Evolutionary conservation across 2,797 vertebrate genomes (phyloP).

Genomic region (Neostethus bicornis): DNA sequence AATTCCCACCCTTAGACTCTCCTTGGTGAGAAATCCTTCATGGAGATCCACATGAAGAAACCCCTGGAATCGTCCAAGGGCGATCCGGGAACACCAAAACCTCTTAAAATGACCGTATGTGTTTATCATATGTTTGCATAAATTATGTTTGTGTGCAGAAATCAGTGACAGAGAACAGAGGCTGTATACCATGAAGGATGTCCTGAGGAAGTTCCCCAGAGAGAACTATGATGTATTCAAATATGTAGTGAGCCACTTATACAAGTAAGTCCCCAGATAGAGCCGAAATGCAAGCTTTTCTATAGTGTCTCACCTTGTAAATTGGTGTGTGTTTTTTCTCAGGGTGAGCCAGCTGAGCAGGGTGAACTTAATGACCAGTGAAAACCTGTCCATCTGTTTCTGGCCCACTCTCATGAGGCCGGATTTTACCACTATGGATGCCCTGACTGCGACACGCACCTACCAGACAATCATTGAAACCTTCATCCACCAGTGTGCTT

Average conservation of each 20-base stretch:
- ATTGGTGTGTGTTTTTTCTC: conserved; percentile 28
- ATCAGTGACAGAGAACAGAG: conserved; percentile 94
- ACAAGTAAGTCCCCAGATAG: conserved; percentile 82
- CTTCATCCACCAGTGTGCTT: conserved; percentile 96
- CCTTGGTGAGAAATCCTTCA: too few relatives aligned
- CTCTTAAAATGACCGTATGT: conserved; percentile 22
- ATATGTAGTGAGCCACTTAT: conserved; percentile 91
- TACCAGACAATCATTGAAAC: conserved; percentile 99
- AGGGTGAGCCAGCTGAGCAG: conserved; percentile 93
- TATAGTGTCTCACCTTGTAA: not conserved
- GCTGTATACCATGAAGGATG: conserved; percentile 91
- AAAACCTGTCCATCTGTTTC: conserved; percentile 98
- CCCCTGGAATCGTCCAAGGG: too few relatives aligned
- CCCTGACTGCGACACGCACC: conserved; percentile 93
- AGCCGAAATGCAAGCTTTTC: conserved; percentile 8
- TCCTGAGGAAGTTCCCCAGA: conserved; percentile 90
- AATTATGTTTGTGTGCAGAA: conserved; percentile 77
- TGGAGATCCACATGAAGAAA: too few relatives aligned
- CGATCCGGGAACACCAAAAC: too few relatives aligned
- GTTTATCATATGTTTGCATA: conserved; percentile 1
- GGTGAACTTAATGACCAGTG: conserved; percentile 95
- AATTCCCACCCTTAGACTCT: too few relatives aligned
- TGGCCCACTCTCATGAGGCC: conserved; percentile 97
- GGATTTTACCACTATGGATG: conserved; percentile 96
- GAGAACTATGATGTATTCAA: conserved; percentile 97